Evolutionary conservation across 2,797 vertebrate genomes (phyloP), one percentile per base, ranked within the genome.

Genomic region (Myiothlypis chrysogaster): DNA sequence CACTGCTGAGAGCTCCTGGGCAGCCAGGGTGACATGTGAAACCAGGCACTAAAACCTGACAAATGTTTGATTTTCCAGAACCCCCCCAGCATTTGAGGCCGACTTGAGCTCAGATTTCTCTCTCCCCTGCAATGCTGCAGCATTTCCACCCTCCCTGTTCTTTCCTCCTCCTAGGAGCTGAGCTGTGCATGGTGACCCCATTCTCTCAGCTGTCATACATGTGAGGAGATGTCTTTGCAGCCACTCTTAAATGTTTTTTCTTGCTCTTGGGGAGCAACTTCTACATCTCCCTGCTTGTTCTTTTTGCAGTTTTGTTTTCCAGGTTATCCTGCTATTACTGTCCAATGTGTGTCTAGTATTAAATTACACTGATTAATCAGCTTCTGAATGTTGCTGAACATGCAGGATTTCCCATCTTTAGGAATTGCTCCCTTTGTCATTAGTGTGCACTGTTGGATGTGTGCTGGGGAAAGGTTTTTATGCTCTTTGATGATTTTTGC

Each of bases 41-140:
- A 85, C 43, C 60, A 61, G n/a, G n/a, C 86, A 85, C 91, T 89
- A 69, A 92, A 94, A 88, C 85, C 76, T 93, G 69, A 77, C 94
- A 95, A 84, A 84, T 71, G 94, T 95, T 97, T 94, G 86, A 61
- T 95, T 94, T 97, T 95, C 78, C 86, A 94, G 68, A 41, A 6
- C 37, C 46, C 73, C 76, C 39, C 25, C 96, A 87, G 87, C 89
- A 20, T 87, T 89, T 46, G 77, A 63, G 75, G 87, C 80, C 95
- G 91, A 83, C 80, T 96, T 12, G 18, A 76, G 71, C 87, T 89
- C 77, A 11, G 61, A 14, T 83, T 87, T 86, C 34, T 63, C 34
- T 80, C 41, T 71, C 53, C 56, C 27, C 44, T 91, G 84, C 87
- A 87, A 46, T 73, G 63, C 14, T 91, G 80, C 93, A 92, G 84